Evolutionary conservation across 1,140 invertebrate species (phyloP).

Genomic region (Myzus persicae): DNA sequence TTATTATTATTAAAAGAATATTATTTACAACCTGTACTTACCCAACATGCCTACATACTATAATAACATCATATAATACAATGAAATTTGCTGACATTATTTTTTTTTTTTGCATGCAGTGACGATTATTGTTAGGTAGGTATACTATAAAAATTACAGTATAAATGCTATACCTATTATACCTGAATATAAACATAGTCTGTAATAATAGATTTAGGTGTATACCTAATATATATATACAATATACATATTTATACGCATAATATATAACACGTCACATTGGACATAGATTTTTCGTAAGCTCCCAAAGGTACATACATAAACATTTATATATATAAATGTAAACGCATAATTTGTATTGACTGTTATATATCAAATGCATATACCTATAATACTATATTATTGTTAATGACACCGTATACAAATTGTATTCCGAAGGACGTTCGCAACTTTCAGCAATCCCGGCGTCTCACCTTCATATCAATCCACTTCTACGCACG

Average conservation of each 20-base stretch:
- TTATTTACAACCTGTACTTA: neutral
- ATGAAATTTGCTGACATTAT: neutral
- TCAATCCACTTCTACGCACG: neutral
- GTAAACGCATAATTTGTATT: neutral
- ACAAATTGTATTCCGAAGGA: neutral
- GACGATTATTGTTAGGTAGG: neutral
- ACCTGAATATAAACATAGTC: neutral
- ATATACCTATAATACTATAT: neutral
- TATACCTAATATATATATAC: too few species aligned
- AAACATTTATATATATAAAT: neutral
- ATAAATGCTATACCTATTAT: neutral
- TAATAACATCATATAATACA: neutral
- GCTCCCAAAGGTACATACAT: neutral
- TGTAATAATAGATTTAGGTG: too few species aligned
- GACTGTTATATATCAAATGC: neutral
- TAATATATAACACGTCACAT: neutral
- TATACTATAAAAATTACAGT: neutral
- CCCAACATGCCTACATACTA: too few species aligned
- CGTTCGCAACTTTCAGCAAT: neutral
- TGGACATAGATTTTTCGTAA: neutral
- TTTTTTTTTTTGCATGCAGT: too few species aligned
- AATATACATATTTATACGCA: too few species aligned
- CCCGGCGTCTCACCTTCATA: neutral
- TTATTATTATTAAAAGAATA: neutral
- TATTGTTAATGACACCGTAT: neutral